phyloP scores from a whole-genome alignment of 2,797 vertebrate genomes.

The Notolepis coatsorum region DNA sequence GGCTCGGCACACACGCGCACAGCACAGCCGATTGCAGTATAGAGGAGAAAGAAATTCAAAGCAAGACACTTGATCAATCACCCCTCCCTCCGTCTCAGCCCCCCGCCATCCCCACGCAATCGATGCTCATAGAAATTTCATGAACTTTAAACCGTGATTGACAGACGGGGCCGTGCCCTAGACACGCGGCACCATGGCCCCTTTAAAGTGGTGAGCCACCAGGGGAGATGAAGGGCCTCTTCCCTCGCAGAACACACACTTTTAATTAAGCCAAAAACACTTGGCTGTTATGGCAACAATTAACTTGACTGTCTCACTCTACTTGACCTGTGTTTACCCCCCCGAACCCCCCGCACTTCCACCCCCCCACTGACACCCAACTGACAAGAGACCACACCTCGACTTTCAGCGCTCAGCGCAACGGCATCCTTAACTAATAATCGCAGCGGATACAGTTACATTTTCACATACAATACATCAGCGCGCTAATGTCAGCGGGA shows the following conservation, averaged over 20 bases:
- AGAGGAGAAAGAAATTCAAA: slow-evolving; percentile 44
- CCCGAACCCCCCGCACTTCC: not conserved
- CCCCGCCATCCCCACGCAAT: slow-evolving; percentile 52
- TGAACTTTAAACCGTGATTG: slow-evolving; percentile 82
- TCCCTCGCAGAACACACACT: slow-evolving; percentile 31
- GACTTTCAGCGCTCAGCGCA: not conserved
- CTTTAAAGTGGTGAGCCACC: slow-evolving; percentile 53
- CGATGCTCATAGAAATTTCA: slow-evolving; percentile 83
- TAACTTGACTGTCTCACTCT: slow-evolving; percentile 21
- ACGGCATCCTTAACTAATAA: no score
- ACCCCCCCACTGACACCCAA: not conserved
- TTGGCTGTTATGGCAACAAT: slow-evolving; percentile 35
- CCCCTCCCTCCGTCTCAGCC: slow-evolving; percentile 3
- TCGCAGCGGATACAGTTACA: not conserved
- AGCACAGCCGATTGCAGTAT: not conserved
- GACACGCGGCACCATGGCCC: slow-evolving; percentile 2
- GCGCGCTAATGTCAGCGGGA: not conserved
- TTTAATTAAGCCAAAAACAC: slow-evolving; percentile 41
- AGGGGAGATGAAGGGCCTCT: slow-evolving; percentile 44
- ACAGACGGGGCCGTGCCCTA: slow-evolving; percentile 54
- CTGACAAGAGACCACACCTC: slow-evolving; percentile 4
- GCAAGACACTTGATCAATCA: slow-evolving; percentile 67
- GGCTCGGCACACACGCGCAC: not conserved
- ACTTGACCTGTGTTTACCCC: slow-evolving; percentile 39
- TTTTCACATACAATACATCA: not conserved